Evolutionary conservation across 2,888 invertebrate species (phyloP).

Genomic region (Meliscaeva auricollis): DNA sequence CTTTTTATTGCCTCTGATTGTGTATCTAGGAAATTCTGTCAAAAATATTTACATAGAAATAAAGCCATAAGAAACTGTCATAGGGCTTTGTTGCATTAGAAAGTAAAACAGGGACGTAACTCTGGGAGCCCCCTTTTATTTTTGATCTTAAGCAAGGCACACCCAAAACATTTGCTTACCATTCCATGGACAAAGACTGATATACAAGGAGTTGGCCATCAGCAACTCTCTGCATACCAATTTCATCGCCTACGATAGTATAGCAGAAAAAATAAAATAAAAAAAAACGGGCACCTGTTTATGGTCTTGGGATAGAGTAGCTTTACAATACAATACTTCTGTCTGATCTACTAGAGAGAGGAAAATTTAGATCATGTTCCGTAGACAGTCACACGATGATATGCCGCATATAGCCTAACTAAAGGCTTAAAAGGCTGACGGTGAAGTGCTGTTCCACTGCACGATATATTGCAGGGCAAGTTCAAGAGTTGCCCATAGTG

Average conservation of each 20-base stretch:
- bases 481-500: conserved; percentile 70
- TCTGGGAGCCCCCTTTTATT: not conserved
- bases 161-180: too few relatives aligned
- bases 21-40: conserved; percentile 66
- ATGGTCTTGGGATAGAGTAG: not conserved
- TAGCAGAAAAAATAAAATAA: not conserved
- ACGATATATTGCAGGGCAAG: conserved; percentile 74
- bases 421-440: conserved; percentile 7
- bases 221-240: too few relatives aligned
- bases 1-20: conserved; percentile 72
- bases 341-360: conserved; percentile 39
- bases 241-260: too few relatives aligned
- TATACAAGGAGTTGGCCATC: too few relatives aligned
- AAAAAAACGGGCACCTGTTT: conserved; percentile 62
- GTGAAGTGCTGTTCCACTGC: conserved; percentile 65
- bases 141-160: not conserved
- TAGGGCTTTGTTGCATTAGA: conserved; percentile 64
- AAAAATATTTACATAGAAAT: conserved; percentile 33
- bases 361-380: conserved; percentile 67
- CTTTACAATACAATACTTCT: conserved; percentile 5
- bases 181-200: too few relatives aligned
- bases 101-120: conserved; percentile 55
- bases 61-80: conserved; percentile 49
- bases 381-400: conserved; percentile 25
- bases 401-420: conserved; percentile 24